Conservation (phyloP, 2,113 vertebrate species). For the Octodon degus region DNA sequence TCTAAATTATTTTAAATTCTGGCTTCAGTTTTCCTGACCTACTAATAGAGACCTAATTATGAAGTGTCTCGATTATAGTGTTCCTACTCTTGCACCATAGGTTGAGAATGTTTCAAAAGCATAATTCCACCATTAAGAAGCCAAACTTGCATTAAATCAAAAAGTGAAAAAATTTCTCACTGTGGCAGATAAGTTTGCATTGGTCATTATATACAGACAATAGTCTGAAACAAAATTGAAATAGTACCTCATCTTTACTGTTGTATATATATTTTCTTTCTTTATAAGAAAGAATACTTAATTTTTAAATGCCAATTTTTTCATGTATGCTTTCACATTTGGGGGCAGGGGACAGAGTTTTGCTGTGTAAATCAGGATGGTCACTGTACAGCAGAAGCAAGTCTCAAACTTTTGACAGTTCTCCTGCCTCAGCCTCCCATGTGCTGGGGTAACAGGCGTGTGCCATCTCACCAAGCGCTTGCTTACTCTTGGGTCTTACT, state of each 20-base stretch:
- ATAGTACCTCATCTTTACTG: constrained; percentile 2
- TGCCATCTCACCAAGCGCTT: not conserved
- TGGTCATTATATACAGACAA: constrained; percentile 4
- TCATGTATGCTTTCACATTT: constrained; percentile 26
- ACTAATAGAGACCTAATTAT: not conserved
- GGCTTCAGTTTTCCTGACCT: constrained; percentile 7
- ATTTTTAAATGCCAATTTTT: constrained; percentile 43
- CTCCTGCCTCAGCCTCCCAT: not conserved
- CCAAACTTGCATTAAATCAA: constrained; percentile 35
- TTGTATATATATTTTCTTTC: not conserved
- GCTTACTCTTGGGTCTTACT: not conserved
- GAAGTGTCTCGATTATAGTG: constrained; percentile 49
- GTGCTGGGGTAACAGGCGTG: not conserved
- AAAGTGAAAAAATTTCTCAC: constrained; percentile 21
- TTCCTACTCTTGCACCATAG: not conserved
- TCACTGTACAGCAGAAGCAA: not conserved
- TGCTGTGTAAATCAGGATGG: not conserved
- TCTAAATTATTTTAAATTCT: constrained; percentile 17
- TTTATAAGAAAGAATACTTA: constrained; percentile 29
- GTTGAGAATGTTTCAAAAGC: not conserved
- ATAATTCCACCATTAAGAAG: not conserved
- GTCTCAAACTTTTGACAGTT: not conserved
- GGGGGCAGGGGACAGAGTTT: not conserved
- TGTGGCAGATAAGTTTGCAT: not conserved
- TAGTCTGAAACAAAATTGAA: constrained; percentile 32